Base-by-base conservation (phyloP, 2,113 vertebrate genomes). In the Rhadina sibilatrix region DNA sequence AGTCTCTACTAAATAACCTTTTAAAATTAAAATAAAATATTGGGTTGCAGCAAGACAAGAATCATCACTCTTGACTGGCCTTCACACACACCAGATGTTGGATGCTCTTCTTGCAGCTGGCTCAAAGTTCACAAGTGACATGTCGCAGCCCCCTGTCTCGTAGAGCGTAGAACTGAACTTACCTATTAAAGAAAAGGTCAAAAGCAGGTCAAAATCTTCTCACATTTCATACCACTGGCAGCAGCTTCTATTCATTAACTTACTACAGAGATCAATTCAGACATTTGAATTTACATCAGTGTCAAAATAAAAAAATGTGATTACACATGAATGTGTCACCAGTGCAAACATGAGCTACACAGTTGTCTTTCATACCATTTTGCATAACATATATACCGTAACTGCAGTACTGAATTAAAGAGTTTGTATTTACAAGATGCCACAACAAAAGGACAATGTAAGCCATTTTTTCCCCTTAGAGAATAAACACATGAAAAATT, bases 111-210 rank as follows among this genome's bases (percentile, higher is more conserved):
- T 98, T 97, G 99, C 99, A 97, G 99, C 99, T 83, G 99, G 99
- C 97, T 99, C 99, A 97, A 99, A 99, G 96, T 99, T 99, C 97
- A 99, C 99, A 98, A 99, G 98, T 22, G 99, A 99, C 98, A 99
- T 98, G 97, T 99, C 99, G 96, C 99, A 99, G 96, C 99, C 99
- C 87, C 98, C 99, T 50, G 98, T 99, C 97, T 99, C 99, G 90
- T 99, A 99, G 78, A 99, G 97, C 47, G 99, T 98, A 90, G 99
- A 99, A 89, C 99, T 99, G 98, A 99, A 98, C 98, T 99, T 99
- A 98, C 99, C 99, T 99, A 87, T 80, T 78, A 97, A 96, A 97
- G 86, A 98, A 92, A 98, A 94, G 40, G 83, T 68, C 61, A 96
- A 90, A 78, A 96, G 61, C 84, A 95, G 93, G 68, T 86, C 64